Evolutionary conservation across 2,888 invertebrate species (phyloP).

Genomic region (Agonopterix heracliana): DNA sequence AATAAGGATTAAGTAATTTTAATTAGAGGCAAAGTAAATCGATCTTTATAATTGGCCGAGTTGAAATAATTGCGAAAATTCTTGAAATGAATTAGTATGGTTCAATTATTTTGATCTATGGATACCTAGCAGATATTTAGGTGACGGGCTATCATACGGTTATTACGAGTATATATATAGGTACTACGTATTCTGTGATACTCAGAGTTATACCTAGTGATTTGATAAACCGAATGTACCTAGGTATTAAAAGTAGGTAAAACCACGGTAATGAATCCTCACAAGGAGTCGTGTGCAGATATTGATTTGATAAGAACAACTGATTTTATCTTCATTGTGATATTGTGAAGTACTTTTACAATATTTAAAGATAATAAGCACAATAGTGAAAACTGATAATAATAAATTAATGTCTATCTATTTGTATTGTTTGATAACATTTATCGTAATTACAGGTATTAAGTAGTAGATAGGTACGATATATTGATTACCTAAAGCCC

Average conservation of each 20-base stretch:
- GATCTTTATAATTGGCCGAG: too few species aligned
- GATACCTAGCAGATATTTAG: too few species aligned
- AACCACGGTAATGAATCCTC: not conserved
- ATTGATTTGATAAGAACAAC: slow-evolving; percentile 45
- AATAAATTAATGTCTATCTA: slow-evolving; percentile 61
- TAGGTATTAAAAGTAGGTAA: too few species aligned
- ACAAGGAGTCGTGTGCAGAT: slow-evolving; percentile 20
- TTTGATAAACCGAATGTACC: too few species aligned
- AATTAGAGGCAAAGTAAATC: too few species aligned
- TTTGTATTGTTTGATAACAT: slow-evolving; percentile 69
- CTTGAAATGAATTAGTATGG: too few species aligned
- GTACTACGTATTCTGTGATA: too few species aligned
- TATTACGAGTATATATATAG: too few species aligned
- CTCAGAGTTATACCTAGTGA: too few species aligned
- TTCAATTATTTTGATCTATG: too few species aligned
- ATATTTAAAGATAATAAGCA: slow-evolving; percentile 65
- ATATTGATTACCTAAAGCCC: slow-evolving; percentile 38
- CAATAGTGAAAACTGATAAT: slow-evolving; percentile 45
- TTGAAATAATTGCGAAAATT: too few species aligned
- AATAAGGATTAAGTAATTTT: slow-evolving; percentile 3
- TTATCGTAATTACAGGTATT: slow-evolving; percentile 38
- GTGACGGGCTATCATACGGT: too few species aligned
- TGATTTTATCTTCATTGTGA: slow-evolving; percentile 61
- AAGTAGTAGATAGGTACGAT: slow-evolving; percentile 30
- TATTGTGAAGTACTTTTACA: slow-evolving; percentile 60